These are phyloP conservation scores for Epistrophella euchroma DNA, from an alignment of 2,888 invertebrate species.

Conservation along the genomic window DNA sequence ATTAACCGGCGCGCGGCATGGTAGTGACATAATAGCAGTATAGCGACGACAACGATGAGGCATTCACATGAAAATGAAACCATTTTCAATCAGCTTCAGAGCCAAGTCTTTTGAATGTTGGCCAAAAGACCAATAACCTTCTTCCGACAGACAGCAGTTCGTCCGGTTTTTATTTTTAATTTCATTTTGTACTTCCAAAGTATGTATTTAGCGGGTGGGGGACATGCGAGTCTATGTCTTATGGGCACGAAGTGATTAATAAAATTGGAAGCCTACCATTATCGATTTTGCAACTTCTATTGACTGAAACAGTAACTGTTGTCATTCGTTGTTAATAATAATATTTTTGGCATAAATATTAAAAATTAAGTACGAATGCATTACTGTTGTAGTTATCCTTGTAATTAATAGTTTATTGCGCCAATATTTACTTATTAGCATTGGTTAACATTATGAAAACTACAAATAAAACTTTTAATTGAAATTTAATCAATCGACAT, in stretches of 20 bases:
- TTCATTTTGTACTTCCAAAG: background rate
- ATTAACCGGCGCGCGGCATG: slow-evolving; percentile 57
- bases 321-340: slow-evolving; percentile 45
- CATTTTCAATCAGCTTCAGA: slow-evolving; percentile 38
- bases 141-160: slow-evolving; percentile 31
- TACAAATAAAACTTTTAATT: background rate
- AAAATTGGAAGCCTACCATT: slow-evolving; percentile 20
- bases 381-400: slow-evolving; percentile 55
- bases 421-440: slow-evolving; percentile 37
- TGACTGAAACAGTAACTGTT: slow-evolving; percentile 49
- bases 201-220: background rate
- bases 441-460: slow-evolving; percentile 13
- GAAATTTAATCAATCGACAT: slow-evolving; percentile 12
- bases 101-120: slow-evolving; percentile 59
- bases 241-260: slow-evolving; percentile 12
- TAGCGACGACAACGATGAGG: background rate
- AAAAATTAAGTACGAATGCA: slow-evolving; percentile 51
- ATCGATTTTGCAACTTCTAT: slow-evolving; percentile 58
- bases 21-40: background rate
- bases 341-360: slow-evolving; percentile 11
- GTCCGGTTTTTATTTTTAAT: slow-evolving; percentile 50
- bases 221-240: background rate
- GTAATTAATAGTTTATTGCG: slow-evolving; percentile 70
- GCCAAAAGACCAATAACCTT: slow-evolving; percentile 74
- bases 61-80: slow-evolving; percentile 54